phyloP scores from a whole-genome alignment of 2,888 invertebrate genomes.

The Spisula solida region DNA sequence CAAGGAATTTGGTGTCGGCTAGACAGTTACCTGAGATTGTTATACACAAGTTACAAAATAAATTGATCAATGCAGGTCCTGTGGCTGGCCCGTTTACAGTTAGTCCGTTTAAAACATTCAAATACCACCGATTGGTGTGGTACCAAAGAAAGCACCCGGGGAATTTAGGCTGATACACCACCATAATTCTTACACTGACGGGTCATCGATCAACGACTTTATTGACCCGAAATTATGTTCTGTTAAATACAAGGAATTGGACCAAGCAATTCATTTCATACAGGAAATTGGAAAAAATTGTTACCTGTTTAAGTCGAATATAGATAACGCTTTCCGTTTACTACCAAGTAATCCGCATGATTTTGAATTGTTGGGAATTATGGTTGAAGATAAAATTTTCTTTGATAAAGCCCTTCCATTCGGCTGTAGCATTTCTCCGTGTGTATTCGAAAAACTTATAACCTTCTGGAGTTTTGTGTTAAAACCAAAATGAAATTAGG shows the following conservation, averaged over 20 bases:
- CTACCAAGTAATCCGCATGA: too few species aligned
- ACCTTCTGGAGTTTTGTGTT: conserved; percentile 43
- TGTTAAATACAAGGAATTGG: conserved; percentile 45
- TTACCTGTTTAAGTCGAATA: conserved; percentile 39
- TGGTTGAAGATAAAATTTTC: too few species aligned
- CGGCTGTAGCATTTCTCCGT: conserved; percentile 55
- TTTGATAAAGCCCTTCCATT: conserved; percentile 57
- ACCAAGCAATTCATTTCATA: conserved; percentile 47
- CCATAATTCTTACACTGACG: not conserved
- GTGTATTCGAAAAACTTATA: too few species aligned
- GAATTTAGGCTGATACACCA: too few species aligned
- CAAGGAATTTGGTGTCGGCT: conserved; percentile 43
- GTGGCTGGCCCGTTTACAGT: conserved; percentile 49
- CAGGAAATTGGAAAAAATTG: conserved; percentile 50
- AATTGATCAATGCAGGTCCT: conserved; percentile 36
- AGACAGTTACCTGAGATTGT: not conserved
- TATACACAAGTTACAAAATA: conserved; percentile 39
- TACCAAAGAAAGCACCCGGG: too few species aligned
- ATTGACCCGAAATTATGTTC: too few species aligned
- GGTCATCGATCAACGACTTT: conserved; percentile 52
- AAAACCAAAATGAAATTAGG: not conserved
- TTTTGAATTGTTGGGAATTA: too few species aligned
- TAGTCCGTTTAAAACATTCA: conserved; percentile 41
- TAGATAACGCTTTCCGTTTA: conserved; percentile 54
- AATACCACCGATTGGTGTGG: too few species aligned